A percentile compares a stretch with the other conserved stretches of the same genome.
Evolutionary conservation across 2,113 vertebrate species (phyloP).

Genomic region (Odobenus rosmarus): DNA sequence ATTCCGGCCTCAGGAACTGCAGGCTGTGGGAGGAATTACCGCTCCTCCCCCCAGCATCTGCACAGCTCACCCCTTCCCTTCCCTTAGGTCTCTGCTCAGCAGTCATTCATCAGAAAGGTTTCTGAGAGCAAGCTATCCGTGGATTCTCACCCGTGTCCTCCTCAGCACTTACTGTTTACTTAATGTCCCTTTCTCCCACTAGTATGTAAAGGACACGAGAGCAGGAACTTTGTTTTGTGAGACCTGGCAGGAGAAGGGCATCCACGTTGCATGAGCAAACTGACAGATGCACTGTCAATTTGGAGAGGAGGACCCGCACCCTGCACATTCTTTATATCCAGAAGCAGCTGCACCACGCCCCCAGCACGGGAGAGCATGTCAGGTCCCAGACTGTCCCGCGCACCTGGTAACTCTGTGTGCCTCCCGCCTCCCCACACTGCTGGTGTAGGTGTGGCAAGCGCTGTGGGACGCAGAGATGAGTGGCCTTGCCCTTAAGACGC

Average conservation of each 20-base stretch:
- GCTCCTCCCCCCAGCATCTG: background rate
- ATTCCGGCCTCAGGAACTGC: background rate
- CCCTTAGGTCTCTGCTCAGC: background rate
- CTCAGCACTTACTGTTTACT: background rate
- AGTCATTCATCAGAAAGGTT: background rate
- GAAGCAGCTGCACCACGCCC: fast-evolving
- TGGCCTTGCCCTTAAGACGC: background rate
- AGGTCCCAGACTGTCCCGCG: too few relatives aligned
- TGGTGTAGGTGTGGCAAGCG: fast-evolving
- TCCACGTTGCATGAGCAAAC: background rate
- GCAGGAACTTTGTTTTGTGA: background rate
- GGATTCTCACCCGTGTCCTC: background rate
- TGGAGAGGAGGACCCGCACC: background rate
- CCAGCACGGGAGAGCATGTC: background rate
- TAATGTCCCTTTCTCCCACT: background rate
- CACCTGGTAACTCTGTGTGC: background rate
- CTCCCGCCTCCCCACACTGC: background rate
- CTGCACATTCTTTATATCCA: background rate
- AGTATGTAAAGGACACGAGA: background rate
- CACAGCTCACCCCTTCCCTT: background rate
- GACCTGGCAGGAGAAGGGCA: background rate
- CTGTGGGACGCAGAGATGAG: background rate
- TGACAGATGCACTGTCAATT: background rate
- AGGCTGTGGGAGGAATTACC: background rate
- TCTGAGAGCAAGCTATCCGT: background rate